These are phyloP conservation scores for Hololepta plana DNA, from an alignment of 2,888 invertebrate genomes.

Conservation along the genomic window DNA sequence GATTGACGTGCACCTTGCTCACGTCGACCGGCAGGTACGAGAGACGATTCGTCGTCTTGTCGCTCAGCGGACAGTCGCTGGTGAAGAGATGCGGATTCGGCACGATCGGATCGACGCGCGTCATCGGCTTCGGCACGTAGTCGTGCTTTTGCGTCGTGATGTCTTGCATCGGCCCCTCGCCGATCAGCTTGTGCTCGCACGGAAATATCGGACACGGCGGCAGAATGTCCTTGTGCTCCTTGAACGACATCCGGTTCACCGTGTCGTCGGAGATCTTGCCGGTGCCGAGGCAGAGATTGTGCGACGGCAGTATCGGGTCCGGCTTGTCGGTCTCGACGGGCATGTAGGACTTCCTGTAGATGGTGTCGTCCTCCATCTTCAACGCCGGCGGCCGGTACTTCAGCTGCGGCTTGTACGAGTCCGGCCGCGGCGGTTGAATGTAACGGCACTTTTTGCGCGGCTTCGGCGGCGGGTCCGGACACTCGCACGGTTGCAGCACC, in stretches of 20 bases:
- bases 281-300: slow-evolving; percentile 26
- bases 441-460: slow-evolving; percentile 19
- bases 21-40: slow-evolving; percentile 30
- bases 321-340: slow-evolving; percentile 27
- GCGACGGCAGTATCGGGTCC: slow-evolving; percentile 21
- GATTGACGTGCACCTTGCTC: slow-evolving; percentile 16
- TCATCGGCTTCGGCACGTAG: slow-evolving; percentile 43
- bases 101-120: slow-evolving; percentile 26
- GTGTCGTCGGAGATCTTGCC: slow-evolving; percentile 31
- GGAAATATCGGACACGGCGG: slow-evolving; percentile 39
- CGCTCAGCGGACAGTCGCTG: slow-evolving; percentile 26
- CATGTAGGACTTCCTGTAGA: slow-evolving; percentile 45
- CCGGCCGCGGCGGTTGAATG: slow-evolving; percentile 37
- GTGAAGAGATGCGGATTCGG: slow-evolving; percentile 21
- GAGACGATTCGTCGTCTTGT: slow-evolving; percentile 37
- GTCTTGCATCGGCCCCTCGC: slow-evolving; percentile 50
- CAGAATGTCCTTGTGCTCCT: slow-evolving; percentile 33
- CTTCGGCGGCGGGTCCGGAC: slow-evolving; percentile 10
- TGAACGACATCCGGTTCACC: slow-evolving; percentile 34
- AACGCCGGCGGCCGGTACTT: slow-evolving; percentile 37
- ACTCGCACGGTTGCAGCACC: too few relatives aligned
- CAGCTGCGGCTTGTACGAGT: slow-evolving; percentile 36
- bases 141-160: slow-evolving; percentile 57
- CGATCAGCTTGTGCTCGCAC: slow-evolving; percentile 40
- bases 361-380: slow-evolving; percentile 40